Percentiles rank a stretch among this genome's conserved stretches.
These are phyloP conservation scores for Gryllus longicercus DNA, from an alignment of 2,888 invertebrate genomes.

Conservation along the genomic window DNA sequence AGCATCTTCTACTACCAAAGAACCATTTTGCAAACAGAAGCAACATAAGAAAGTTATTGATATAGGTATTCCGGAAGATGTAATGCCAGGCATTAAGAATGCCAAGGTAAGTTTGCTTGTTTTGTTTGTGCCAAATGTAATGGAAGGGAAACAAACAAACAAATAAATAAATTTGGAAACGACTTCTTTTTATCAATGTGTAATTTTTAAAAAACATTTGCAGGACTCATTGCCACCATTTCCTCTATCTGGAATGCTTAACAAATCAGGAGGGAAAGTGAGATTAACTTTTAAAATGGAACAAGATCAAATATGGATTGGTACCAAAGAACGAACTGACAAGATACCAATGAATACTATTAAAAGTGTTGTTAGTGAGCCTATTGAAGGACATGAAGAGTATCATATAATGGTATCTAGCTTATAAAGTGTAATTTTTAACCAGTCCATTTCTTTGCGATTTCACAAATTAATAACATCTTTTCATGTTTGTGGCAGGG, in stretches of 20 bases:
- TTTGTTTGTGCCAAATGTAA: neutral
- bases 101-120: conserved; percentile 56
- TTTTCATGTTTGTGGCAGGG: conserved; percentile 55
- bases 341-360: conserved; percentile 88
- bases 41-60: conserved; percentile 83
- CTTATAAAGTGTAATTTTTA: conserved; percentile 19
- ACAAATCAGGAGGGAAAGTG: conserved; percentile 85
- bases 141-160: no score
- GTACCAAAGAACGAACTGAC: conserved; percentile 88
- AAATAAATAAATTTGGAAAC: no score
- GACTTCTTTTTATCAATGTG: neutral
- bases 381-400: conserved; percentile 83
- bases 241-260: conserved; percentile 85
- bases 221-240: conserved; percentile 76
- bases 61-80: conserved; percentile 87
- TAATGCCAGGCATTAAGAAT: conserved; percentile 79
- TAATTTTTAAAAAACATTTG: conserved; percentile 37
- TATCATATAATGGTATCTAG: conserved; percentile 82
- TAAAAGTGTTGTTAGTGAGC: conserved; percentile 73
- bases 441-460: neutral
- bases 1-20: conserved; percentile 58
- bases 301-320: conserved; percentile 85
- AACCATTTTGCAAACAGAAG: conserved; percentile 71
- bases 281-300: conserved; percentile 88
- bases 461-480: neutral